Evolutionary conservation across 2,113 vertebrate species (phyloP).

Genomic region (Antechinus flavipes): DNA sequence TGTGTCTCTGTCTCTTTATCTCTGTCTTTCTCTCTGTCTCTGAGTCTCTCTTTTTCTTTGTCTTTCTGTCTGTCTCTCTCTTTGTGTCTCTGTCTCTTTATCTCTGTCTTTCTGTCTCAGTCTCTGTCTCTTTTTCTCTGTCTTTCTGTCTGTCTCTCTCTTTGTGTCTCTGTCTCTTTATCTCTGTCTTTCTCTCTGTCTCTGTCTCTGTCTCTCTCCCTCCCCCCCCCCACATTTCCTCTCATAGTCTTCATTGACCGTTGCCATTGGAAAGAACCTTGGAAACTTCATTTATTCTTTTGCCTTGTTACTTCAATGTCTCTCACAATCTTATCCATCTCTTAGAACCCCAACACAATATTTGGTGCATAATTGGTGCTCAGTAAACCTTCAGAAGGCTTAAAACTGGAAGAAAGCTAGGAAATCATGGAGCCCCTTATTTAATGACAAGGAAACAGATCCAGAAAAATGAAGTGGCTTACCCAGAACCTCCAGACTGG

Average conservation of each 20-base stretch:
- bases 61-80: too few species aligned
- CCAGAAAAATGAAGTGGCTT: background rate
- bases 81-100: too few species aligned
- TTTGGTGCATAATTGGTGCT: too few species aligned
- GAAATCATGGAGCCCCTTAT: background rate
- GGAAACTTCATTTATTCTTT: background rate
- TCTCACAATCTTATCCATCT: background rate
- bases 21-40: too few species aligned
- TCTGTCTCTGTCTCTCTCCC: background rate
- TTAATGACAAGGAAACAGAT: background rate
- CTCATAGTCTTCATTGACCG: too few species aligned
- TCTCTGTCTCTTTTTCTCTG: too few species aligned
- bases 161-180: rapidly evolving
- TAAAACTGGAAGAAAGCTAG: background rate
- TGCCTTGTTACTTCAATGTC: background rate
- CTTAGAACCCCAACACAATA: background rate
- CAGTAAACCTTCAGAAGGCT: background rate
- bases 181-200: background rate
- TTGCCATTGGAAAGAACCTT: too few species aligned
- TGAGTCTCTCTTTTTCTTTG: too few species aligned
- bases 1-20: too few species aligned
- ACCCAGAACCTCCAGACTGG: background rate
- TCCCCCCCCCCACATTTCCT: background rate
- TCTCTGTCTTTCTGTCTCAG: too few species aligned
- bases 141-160: too few species aligned